Base-by-base conservation (phyloP, 2,113 vertebrate genomes). In the Barnardius zonarius region DNA sequence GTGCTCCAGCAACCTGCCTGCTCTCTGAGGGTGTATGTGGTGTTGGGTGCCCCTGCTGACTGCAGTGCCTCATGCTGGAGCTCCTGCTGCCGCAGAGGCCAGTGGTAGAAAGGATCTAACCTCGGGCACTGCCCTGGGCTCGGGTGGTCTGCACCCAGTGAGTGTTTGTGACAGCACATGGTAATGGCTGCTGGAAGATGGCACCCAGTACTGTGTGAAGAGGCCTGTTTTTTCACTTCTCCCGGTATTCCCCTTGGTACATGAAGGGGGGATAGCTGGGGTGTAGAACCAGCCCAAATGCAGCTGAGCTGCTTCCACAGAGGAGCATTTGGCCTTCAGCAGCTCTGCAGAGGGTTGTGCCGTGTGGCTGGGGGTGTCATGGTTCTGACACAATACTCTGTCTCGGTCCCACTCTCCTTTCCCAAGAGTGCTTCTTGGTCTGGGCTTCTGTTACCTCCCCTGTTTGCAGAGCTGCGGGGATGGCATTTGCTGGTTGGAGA, bases 1-100 rank as follows among this genome's bases (percentile, higher is more conserved):
- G 79, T 83, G 63, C n/a, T 90, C 41, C 0, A 2, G 52, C 79
- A 70, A 82, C 74, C 74, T 87, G 59, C 7, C 11, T 39, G 54
- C 37, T 77, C 0, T 1, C 19, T n/a, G 44, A 85, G 70, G 52
- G 5, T 90, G 30, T 78, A 23, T 68, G 73, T 62, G 54, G 76
- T 92, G 64, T 95, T 82, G 52, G 66, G 48, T 93, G 87, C 70
- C 90, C 66, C 48, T 2, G 4, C 41, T 24, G 70, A 79, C 84
- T 93, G 90, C 85, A 88, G 49, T 14, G 57, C n/a, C 7, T 64
- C 0, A 7, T 79, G 75, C 67, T 48, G 61, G 64, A 78, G 84
- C 73, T 75, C 37, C 82, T 85, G 85, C 55, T 96, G 92, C 90
- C 0, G 35, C 95, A 95, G 92, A 66, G 78, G 43, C 75, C 70